phyloP scores from a whole-genome alignment of 2,888 invertebrate genomes.

The Cryptocheilus praepositus region DNA sequence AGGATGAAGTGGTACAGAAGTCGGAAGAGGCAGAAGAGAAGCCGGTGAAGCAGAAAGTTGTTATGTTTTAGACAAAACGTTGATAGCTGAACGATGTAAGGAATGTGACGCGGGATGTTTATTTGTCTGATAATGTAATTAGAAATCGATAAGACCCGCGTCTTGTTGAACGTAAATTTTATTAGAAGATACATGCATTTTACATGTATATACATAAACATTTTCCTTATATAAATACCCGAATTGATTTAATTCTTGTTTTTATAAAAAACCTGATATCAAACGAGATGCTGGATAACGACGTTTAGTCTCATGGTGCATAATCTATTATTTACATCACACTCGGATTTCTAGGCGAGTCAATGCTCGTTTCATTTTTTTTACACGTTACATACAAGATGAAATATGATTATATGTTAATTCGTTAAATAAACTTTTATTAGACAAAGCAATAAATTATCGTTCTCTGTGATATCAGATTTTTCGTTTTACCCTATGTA shows the following conservation, averaged over 20 bases:
- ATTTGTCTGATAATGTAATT: neutral
- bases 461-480: constrained; percentile 41
- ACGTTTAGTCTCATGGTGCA: constrained; percentile 13
- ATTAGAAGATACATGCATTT: constrained; percentile 44
- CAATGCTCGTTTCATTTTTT: constrained; percentile 15
- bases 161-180: constrained; percentile 26
- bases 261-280: constrained; percentile 43
- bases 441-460: constrained; percentile 35
- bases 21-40: constrained; percentile 23
- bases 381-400: constrained; percentile 9
- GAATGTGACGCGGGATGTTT: constrained; percentile 1
- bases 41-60: constrained; percentile 58
- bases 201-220: constrained; percentile 42
- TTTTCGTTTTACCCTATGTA: constrained; percentile 20
- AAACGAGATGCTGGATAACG: constrained; percentile 19
- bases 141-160: neutral
- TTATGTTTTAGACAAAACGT: constrained; percentile 61
- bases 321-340: constrained; percentile 38
- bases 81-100: constrained; percentile 6
- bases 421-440: constrained; percentile 37
- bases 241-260: constrained; percentile 24
- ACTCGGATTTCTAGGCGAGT: constrained; percentile 26
- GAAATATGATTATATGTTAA: constrained; percentile 13
- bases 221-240: constrained; percentile 35
- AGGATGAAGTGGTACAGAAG: constrained; percentile 36